Conservation (phyloP, 35 echinoderm and acorn worm species). For the Chiridota heheva region DNA sequence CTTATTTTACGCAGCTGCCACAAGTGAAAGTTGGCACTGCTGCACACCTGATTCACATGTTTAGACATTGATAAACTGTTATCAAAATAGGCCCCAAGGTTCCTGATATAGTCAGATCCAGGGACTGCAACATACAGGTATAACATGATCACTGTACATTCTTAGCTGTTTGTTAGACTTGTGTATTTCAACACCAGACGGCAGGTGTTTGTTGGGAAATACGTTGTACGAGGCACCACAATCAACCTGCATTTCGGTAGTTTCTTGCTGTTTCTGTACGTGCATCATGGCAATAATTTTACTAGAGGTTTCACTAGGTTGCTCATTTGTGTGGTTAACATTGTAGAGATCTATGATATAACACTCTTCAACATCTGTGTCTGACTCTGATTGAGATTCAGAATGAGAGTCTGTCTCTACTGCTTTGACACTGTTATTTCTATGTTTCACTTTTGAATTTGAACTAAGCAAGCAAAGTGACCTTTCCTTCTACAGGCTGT, state of each 20-base stretch:
- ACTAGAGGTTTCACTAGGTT: not conserved
- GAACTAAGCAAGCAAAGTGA: slow-evolving; percentile 24
- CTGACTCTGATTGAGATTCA: slow-evolving; percentile 19
- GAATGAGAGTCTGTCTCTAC: not conserved
- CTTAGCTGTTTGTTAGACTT: slow-evolving; percentile 10
- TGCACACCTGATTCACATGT: too few relatives aligned
- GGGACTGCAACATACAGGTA: slow-evolving; percentile 15
- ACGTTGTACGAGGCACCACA: slow-evolving; percentile 47
- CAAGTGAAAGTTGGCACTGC: too few relatives aligned
- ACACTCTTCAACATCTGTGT: slow-evolving; percentile 25
- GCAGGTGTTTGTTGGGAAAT: slow-evolving; percentile 17
- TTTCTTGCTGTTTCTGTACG: not conserved
- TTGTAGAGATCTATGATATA: not conserved
- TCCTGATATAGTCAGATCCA: too few relatives aligned
- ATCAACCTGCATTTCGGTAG: slow-evolving; percentile 42
- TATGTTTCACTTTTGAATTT: not conserved
- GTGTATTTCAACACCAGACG: not conserved
- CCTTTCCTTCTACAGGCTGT: slow-evolving; percentile 27
- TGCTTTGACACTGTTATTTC: slow-evolving; percentile 15
- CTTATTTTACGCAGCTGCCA: too few relatives aligned
- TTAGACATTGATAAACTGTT: too few relatives aligned
- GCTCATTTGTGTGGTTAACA: not conserved
- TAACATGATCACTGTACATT: slow-evolving; percentile 37
- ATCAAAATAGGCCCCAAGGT: too few relatives aligned
- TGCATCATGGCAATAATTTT: not conserved